Base-by-base conservation (phyloP, 2,797 vertebrate genomes). In the Muscicapa striata region DNA sequence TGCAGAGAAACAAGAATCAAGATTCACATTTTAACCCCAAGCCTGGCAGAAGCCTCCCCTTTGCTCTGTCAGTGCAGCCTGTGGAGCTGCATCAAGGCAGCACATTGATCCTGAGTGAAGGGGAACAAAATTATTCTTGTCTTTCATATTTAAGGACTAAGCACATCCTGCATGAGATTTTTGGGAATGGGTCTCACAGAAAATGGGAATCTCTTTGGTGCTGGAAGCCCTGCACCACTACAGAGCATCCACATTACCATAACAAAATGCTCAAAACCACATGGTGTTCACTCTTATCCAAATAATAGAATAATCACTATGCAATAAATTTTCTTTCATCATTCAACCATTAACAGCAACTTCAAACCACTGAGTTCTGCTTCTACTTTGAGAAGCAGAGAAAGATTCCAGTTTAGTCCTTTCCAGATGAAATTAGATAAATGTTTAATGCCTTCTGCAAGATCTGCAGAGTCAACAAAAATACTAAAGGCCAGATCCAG, bases 381-480 rank as follows among this genome's bases (percentile, higher is more conserved):
- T 86, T 88, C 63, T 86, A 38, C 91, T 94, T 75, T 43, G 61
- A 91, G 70, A 23, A 76, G 61, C 38, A 87, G 36, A 75, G 52
- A 75, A 88, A 79, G 64, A 84, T 90, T 87, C 59, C 79, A 69
- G 40, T 63, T 91, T 51, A 84, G 51, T 34, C 40, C n/a, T 81
- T 87, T 67, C 59, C 81, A 87, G 67, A 48, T 90, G 61, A 93
- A 93, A 94, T 80, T 29, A 92, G 80, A 87, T 76, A 67, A 87
- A 83, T 58, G 61, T 63, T 90, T 90, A 76, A 89, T 82, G 81
- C 57, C 82, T 95, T 78, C 80, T 95, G 45, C 67, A 82, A 86
- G 77, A 92, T 86, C 41, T 93, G 83, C 93, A 94, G 52, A 94
- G 74, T 94, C 91, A 96, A 81, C 93, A 95, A 70, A 96, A 96